Base-by-base conservation (phyloP, 1,140 invertebrate genomes). In the Macrosteles quadrilineatus region DNA sequence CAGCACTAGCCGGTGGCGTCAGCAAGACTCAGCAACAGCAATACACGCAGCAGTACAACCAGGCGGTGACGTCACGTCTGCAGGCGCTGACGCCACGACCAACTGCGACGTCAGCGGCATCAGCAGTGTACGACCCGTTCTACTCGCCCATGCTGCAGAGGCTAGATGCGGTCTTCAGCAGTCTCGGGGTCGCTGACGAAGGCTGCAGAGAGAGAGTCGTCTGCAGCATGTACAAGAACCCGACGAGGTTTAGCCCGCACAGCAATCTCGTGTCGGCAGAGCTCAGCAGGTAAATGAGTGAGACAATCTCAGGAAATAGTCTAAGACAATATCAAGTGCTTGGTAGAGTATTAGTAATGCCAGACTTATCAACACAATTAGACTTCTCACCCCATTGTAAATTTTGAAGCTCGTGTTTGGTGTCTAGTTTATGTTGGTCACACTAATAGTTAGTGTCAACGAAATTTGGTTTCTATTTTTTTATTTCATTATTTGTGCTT, bases 221-320 rank as follows among this genome's bases (percentile, higher is more conserved):
- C 1, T 95, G 92, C 78, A 88, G 87, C 70, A 88, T 94, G 84
- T 95, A 94, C 81, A 90, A 90, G 75, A 90, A 90, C 76, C 92
- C 92, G 1, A 78, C 83, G 27, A 85, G 85, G 70, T 93, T 89
- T 75, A 87, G 90, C 71, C 92, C 92, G 0, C 89, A 93, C 78
- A 94, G 92, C 77, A 94, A 94, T 81, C 83, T 93, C 43, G 83
- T 94, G 3, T 94, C 91, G 21, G 90, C 89, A 70, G 90, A 94
- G 78, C 81, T 95, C 14, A 93, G 91, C 85, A 92, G 91, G 92
- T 95, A 82, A 45, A 36, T 69, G 11, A 21, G 23, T 17, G 19
- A 21, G 4, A 65, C n/a, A 31, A 43, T n/a, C n/a, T n/a, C n/a
- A n/a, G n/a, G n/a, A n/a, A n/a, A n/a, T n/a, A n/a, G n/a, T n/a